Evolutionary conservation across 2,888 invertebrate species (phyloP).

Genomic region (Tenthredo livida): DNA sequence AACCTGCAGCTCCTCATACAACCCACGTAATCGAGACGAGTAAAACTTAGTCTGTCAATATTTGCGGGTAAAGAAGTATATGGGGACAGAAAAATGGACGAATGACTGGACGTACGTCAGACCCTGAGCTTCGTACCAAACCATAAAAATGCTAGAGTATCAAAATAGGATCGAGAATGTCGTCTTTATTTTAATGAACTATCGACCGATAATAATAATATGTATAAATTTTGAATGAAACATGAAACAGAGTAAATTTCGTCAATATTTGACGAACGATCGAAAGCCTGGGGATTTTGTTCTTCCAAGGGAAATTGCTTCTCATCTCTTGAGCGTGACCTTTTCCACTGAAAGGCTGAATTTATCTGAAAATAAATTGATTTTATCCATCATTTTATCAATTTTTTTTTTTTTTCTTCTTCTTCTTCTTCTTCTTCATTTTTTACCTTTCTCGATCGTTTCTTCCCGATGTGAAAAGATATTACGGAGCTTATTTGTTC

Average conservation of each 20-base stretch:
- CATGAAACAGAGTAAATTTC: neutral
- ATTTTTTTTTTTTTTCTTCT: neutral
- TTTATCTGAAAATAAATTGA: conserved; percentile 36
- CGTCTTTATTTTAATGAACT: neutral
- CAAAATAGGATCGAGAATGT: neutral
- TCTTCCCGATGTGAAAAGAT: neutral
- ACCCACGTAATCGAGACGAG: neutral
- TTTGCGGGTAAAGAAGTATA: neutral
- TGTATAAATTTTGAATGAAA: neutral
- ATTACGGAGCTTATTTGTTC: neutral
- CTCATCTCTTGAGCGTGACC: conserved; percentile 32
- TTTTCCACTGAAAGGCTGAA: neutral
- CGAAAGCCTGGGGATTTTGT: neutral
- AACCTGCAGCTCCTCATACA: neutral
- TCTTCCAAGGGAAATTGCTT: neutral
- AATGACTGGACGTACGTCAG: neutral
- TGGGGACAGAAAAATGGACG: neutral
- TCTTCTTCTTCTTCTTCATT: neutral
- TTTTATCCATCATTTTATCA: neutral
- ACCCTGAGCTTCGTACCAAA: neutral
- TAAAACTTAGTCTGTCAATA: conserved; percentile 9
- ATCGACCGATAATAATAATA: neutral
- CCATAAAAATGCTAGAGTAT: neutral
- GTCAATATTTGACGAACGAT: neutral
- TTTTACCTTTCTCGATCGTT: neutral